Evolutionary conservation across 2,113 vertebrate species (phyloP).

Genomic region (Pithys albifrons): DNA sequence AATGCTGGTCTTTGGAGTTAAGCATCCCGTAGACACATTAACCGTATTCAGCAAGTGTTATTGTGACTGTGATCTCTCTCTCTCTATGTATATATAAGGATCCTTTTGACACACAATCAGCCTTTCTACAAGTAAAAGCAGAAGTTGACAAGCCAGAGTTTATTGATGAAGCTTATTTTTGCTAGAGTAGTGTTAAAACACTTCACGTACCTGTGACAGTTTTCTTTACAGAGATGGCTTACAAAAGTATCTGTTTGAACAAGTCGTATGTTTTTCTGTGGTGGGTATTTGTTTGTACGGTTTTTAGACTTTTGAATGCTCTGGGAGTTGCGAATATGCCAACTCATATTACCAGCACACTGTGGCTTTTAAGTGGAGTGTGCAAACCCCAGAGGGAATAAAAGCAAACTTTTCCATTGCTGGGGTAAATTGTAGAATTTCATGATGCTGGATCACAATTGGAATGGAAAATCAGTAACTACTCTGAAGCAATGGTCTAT

Average conservation of each 20-base stretch:
- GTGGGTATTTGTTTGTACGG: not conserved
- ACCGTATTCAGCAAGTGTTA: not conserved
- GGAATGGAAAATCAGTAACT: not conserved
- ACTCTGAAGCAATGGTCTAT: not conserved
- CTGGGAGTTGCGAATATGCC: not conserved
- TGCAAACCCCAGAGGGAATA: not conserved
- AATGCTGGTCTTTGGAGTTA: not conserved
- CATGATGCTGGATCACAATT: not conserved
- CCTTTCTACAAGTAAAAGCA: not conserved
- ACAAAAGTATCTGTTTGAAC: not conserved
- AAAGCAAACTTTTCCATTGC: rapidly evolving
- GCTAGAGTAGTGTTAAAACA: not conserved
- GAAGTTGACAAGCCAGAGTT: not conserved
- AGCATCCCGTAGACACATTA: not conserved
- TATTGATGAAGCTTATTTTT: not conserved
- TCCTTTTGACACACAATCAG: not conserved
- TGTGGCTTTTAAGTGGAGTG: not conserved
- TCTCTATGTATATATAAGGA: not conserved
- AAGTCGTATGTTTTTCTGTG: not conserved
- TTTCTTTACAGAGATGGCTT: not conserved
- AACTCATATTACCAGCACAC: not conserved
- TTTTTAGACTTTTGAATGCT: not conserved
- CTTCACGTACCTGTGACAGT: not conserved
- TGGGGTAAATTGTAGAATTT: not conserved
- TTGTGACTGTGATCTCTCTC: not conserved